Conservation (phyloP, 2,113 vertebrate genomes). For the Thalassoma bifasciatum region DNA sequence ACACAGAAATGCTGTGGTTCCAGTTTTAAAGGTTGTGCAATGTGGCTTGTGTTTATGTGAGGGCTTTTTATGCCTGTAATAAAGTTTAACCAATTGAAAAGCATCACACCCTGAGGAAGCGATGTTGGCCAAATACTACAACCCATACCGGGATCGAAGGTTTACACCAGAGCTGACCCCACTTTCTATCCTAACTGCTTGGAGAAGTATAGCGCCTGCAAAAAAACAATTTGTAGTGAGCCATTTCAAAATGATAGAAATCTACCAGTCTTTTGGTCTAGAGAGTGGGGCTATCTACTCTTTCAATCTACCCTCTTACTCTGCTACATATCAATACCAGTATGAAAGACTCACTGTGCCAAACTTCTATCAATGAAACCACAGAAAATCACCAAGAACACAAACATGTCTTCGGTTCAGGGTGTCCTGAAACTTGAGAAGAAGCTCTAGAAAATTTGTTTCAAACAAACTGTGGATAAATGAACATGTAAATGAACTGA, state of each 20-base stretch:
- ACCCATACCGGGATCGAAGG: neutral
- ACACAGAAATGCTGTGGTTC: slow-evolving; percentile 36
- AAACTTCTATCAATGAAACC: neutral
- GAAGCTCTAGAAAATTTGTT: neutral
- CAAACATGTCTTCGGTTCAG: neutral
- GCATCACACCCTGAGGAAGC: slow-evolving; percentile 6
- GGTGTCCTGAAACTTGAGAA: neutral
- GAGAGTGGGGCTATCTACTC: neutral
- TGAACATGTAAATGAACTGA: neutral
- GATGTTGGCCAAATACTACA: neutral
- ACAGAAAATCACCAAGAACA: neutral
- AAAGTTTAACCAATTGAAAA: slow-evolving; percentile 28
- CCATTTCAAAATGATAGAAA: neutral
- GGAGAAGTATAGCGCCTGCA: neutral
- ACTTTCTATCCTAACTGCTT: neutral
- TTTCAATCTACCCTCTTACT: neutral
- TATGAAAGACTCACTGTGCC: too few relatives aligned
- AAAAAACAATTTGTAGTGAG: neutral
- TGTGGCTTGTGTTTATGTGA: slow-evolving; percentile 24
- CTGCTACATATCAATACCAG: too few relatives aligned
- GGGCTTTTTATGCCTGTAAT: slow-evolving; percentile 28
- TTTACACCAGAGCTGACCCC: neutral
- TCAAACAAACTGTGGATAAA: neutral
- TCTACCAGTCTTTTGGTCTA: neutral
- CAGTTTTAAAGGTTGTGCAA: slow-evolving; percentile 23